Conservation (phyloP, 2,888 invertebrate species). For the Synanthedon formicaeformis region DNA sequence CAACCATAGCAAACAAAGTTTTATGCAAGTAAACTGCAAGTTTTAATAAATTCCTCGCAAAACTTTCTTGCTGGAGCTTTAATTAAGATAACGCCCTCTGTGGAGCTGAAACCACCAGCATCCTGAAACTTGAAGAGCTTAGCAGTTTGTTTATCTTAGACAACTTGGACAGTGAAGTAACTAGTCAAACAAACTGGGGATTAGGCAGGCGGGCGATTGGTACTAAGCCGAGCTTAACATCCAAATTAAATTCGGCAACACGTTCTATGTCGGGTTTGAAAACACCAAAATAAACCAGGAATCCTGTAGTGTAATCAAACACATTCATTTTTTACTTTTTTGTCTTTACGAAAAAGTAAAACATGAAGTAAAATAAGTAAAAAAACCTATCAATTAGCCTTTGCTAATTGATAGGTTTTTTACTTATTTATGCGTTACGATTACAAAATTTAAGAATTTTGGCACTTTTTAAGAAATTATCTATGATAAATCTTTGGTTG, state of each 20-base stretch:
- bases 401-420: too few relatives aligned
- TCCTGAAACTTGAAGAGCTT: constrained; percentile 33
- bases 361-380: too few relatives aligned
- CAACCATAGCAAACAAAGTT: constrained; percentile 1
- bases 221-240: constrained; percentile 32
- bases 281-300: not conserved
- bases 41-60: constrained; percentile 43
- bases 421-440: too few relatives aligned
- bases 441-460: too few relatives aligned
- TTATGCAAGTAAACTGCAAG: constrained; percentile 16
- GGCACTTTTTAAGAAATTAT: too few relatives aligned
- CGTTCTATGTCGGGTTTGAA: constrained; percentile 17
- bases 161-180: constrained; percentile 56
- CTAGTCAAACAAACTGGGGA: constrained; percentile 47
- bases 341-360: too few relatives aligned
- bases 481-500: too few relatives aligned
- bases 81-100: constrained; percentile 52
- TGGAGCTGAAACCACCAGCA: constrained; percentile 22
- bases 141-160: constrained; percentile 57
- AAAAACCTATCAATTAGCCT: too few relatives aligned
- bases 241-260: constrained; percentile 48
- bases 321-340: too few relatives aligned
- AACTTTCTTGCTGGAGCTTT: constrained; percentile 36
- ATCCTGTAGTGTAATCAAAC: too few relatives aligned
- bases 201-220: constrained; percentile 17